Evolutionary conservation across 2,888 invertebrate species (phyloP).

Genomic region (Oxytorus armatus): DNA sequence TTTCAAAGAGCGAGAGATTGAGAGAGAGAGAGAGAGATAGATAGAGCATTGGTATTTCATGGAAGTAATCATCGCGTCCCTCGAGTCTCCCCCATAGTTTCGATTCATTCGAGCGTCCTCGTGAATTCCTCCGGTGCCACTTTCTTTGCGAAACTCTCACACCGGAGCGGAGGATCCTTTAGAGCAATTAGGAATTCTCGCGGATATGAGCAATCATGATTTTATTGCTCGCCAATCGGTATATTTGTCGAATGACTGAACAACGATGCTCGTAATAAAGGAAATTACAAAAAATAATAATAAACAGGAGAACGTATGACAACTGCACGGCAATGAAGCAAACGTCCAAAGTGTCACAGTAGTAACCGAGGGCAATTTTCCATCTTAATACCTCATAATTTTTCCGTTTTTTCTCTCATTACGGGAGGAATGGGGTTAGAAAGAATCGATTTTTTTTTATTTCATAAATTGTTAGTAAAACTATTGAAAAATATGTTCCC

Average conservation of each 20-base stretch:
- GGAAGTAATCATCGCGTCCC: slow-evolving; percentile 62
- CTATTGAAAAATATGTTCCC: too few relatives aligned
- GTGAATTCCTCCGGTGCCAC: slow-evolving; percentile 63
- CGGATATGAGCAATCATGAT: slow-evolving; percentile 61
- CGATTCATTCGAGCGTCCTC: slow-evolving; percentile 62
- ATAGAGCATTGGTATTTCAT: slow-evolving; percentile 62
- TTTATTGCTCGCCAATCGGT: slow-evolving; percentile 54
- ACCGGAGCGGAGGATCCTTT: background rate
- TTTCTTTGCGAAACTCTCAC: slow-evolving; percentile 58
- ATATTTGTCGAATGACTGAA: slow-evolving; percentile 45
- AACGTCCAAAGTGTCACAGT: too few relatives aligned
- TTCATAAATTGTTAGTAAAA: too few relatives aligned
- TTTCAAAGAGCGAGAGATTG: slow-evolving; percentile 13
- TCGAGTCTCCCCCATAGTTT: slow-evolving; percentile 59
- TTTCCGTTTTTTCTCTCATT: too few relatives aligned
- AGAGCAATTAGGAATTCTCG: slow-evolving; percentile 60
- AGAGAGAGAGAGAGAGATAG: slow-evolving; percentile 38
- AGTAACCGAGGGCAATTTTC: too few relatives aligned
- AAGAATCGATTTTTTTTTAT: too few relatives aligned
- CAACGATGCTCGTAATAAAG: slow-evolving; percentile 14
- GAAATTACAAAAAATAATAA: background rate
- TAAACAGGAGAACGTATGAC: background rate
- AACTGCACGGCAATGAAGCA: background rate
- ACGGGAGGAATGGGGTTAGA: too few relatives aligned
- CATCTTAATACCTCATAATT: too few relatives aligned